Base-by-base conservation (phyloP, 1,140 invertebrate genomes). In the Platorchestia sp. region DNA sequence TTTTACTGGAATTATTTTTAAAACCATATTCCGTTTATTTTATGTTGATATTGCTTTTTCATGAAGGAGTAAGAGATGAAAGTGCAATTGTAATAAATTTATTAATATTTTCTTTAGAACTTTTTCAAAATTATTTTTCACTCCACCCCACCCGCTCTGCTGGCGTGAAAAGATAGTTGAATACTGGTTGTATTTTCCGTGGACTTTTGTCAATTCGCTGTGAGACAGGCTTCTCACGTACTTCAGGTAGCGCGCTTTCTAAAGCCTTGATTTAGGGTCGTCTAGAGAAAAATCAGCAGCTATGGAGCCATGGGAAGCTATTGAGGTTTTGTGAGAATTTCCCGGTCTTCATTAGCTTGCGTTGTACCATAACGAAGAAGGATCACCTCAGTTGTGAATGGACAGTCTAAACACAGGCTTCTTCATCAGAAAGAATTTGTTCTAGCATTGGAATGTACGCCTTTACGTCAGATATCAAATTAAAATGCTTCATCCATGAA, bases 151-250 rank as follows among this genome's bases (percentile, higher is more conserved):
- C n/a, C n/a, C n/a, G n/a, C n/a, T n/a, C n/a, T n/a, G n/a, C n/a
- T n/a, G n/a, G n/a, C n/a, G n/a, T n/a, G n/a, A n/a, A n/a, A n/a
- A 75, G 59, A 75, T 75, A 75, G 59, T 75, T 75, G 59, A 75
- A 75, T 75, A 75, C 59, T 75, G 59, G 59, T 75, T 75, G 7
- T 36, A 75, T 75, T 75, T 14, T 75, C 59, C 59, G 59, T 75
- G 27, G 27, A 75, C 59, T 75, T 75, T 75, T 75, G 19, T 10
- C 36, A 27, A 75, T 75, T 75, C 27, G 14, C 3, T 10, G 14
- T 75, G 10, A 75, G 27, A 22, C 27, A 75, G 14, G 14, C 27
- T 75, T 75, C 59, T 75, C 27, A 22, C 27, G 10, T 36, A 22
- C 14, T 27, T 75, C 14, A 75, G 59, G 59, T 75, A 22, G 59